Conservation (phyloP, 2,113 vertebrate species). For the Zosterops japonicus region DNA sequence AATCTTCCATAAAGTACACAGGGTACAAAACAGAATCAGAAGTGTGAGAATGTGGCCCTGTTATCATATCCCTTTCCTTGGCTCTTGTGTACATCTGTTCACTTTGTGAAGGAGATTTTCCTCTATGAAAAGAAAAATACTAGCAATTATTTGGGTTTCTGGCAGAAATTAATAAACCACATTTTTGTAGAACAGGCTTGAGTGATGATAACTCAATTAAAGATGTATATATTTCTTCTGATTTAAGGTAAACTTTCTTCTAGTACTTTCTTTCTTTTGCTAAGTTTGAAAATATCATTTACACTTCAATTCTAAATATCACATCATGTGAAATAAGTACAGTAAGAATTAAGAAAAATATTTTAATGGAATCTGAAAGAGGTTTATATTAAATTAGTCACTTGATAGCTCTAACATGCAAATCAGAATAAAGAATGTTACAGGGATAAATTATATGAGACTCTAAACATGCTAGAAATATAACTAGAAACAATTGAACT, state of each 20-base stretch:
- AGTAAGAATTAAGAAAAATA: not conserved
- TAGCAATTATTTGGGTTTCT: not conserved
- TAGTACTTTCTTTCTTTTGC: not conserved
- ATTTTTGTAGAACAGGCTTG: not conserved
- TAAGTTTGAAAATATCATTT: not conserved
- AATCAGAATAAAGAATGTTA: not conserved
- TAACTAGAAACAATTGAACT: not conserved
- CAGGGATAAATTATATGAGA: not conserved
- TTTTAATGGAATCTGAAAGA: not conserved
- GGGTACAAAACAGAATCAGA: not conserved
- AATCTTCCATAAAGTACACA: slow-evolving; percentile 37
- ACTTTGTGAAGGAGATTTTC: not conserved
- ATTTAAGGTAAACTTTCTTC: slow-evolving; percentile 9
- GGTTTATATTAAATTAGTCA: not conserved
- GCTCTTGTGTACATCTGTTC: not conserved
- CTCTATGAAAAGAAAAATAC: not conserved
- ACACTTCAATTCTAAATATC: not conserved
- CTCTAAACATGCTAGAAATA: not conserved
- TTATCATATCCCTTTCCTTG: not conserved
- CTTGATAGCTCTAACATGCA: not conserved
- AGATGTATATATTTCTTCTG: not conserved
- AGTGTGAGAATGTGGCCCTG: not conserved
- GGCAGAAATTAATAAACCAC: not conserved
- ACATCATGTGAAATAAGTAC: not conserved
- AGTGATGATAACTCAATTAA: not conserved